These are phyloP conservation scores for Drosophila baimaii DNA, from an alignment of 1,140 invertebrate species.

Conservation along the genomic window DNA sequence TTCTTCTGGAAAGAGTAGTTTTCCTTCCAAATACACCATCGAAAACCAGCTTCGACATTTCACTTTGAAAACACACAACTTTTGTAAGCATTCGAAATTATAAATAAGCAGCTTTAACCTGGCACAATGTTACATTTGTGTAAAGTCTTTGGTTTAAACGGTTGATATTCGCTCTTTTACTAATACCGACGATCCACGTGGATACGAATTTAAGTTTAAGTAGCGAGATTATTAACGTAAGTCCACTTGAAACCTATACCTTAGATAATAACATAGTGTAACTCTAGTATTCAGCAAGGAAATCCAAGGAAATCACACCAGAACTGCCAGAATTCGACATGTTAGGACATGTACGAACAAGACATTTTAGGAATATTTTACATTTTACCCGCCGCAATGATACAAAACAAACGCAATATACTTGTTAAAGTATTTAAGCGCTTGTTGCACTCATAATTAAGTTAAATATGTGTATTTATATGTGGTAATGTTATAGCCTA, in stretches of 20 bases:
- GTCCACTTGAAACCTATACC: background rate
- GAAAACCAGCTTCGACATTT: background rate
- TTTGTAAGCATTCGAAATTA: background rate
- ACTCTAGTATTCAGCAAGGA: background rate
- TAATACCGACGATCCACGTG: slow-evolving; percentile 2
- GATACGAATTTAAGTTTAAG: background rate
- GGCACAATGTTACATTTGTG: no score
- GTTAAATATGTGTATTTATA: background rate
- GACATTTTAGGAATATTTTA: background rate
- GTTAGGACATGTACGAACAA: background rate
- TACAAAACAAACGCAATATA: background rate
- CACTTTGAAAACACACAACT: background rate
- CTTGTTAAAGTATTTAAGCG: background rate
- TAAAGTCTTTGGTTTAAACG: no score
- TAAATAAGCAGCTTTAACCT: background rate
- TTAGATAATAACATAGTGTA: background rate
- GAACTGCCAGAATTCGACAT: background rate
- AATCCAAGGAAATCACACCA: background rate
- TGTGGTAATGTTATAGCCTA: background rate
- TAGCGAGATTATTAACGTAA: background rate
- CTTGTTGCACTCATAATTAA: background rate
- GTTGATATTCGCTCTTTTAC: no score
- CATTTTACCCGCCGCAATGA: background rate
- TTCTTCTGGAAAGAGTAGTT: background rate
- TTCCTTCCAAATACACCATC: background rate